Evolutionary conservation across 2,888 invertebrate species (phyloP), one percentile per base, ranked within the genome.

Genomic region (Lithophane leautieri): DNA sequence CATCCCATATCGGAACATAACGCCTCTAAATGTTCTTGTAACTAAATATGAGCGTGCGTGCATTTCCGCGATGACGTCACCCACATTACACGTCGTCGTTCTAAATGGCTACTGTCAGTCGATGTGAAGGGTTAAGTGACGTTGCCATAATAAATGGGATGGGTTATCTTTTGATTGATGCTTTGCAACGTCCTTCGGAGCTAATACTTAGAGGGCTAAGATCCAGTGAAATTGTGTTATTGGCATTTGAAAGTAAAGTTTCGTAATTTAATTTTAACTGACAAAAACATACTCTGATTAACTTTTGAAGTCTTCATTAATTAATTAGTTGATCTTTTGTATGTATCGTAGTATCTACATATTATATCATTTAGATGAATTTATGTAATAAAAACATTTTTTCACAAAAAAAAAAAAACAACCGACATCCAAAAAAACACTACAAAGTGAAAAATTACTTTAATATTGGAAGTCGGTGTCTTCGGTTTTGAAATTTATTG

Each of bases 1-100:
- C 84, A 80, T 83, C 73, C 44, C 54, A 34, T 68, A 69, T 81
- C 75, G 81, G 73, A 70, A 81, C 56, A 83, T 61, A 66, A 70
- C 66, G 70, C 74, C n/a, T 73, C 65, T 83, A 76, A 86, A 86
- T 80, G 75, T 42, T 76, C 68, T 74, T 76, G 84, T 82, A 84
- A 84, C 73, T 62, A 63, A 79, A 79, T 72, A 71, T 54, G 22
- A 63, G 68, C 66, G 69, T 62, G 50, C 34, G 68, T 65, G 70
- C 72, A 78, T 82, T 85, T 87, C 86, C 83, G 61, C 19, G 74
- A 77, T 73, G 71, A 76, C 62, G 74, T 79, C 71, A 82, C 14
- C 2, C 7, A 40, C 19, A 69, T 84, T 62, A 74, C 52, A 47
- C 52, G 60, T 56, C 52, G 60, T 56, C 72, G 47, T 40, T 62